Base-by-base conservation (phyloP, 2,888 invertebrate genomes). In the Hetaerina titia region DNA sequence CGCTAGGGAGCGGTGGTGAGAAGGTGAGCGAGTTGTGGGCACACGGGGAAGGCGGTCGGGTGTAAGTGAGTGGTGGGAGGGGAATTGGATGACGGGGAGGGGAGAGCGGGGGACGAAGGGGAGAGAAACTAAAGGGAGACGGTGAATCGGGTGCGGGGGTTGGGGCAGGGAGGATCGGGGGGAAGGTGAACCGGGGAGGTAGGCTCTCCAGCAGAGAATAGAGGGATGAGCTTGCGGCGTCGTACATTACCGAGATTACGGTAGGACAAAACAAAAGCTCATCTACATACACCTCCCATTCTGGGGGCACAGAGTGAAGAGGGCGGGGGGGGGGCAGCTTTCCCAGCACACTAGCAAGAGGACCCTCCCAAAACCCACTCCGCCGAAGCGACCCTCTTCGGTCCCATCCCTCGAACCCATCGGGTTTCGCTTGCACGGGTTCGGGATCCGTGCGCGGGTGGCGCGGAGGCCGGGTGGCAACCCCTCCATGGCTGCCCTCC, bases 231-330 rank as follows among this genome's bases (percentile, higher is more conserved):
- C 81, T 81, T 25, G 25, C 81, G 81, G 81, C 81, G 31, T 81
- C 81, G 81, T 81, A 81, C 81, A 81, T 81, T 81, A 81, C 81
- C 31, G 81, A 81, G 81, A 81, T 81, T 81, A 81, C 81, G 81
- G 31, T 15, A 4, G 11, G 31, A 31, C 81, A 31, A 81, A 81
- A 81, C 81, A 81, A 81, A 81, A 81, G 81, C 81, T 81, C 81
- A 81, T 81, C 81, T 81, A 31, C 81, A 81, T 22, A 81, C 81
- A 81, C 31, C 81, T 81, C 69, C 69, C 69, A 5, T n/a, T n/a
- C n/a, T n/a, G 5, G n/a, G 69, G 81, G 81, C 19, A 25, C 22
- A n/a, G 81, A 31, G 81, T 31, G 31, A 9, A 13, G 81, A 0
- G n/a, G 9, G 81, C 22, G 19, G 69, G 69, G 69, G 64, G 64